Percentiles rank a stretch among this genome's conserved stretches.
These are phyloP conservation scores for Alligator mississippiensis DNA, from an alignment of 2,113 vertebrate genomes.

Conservation along the genomic window DNA sequence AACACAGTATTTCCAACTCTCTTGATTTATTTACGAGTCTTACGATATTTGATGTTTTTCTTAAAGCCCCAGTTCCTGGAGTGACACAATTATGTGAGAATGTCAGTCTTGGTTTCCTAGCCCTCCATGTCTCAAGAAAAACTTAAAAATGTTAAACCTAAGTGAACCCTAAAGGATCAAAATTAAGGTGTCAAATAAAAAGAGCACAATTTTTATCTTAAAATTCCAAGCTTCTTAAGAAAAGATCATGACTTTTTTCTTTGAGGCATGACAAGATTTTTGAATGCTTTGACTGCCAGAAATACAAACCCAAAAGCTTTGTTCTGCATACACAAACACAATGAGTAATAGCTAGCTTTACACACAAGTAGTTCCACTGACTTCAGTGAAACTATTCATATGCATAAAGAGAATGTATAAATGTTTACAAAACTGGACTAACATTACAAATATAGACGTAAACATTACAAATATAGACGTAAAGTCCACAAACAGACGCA, in stretches of 20 bases:
- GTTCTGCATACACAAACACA: neutral
- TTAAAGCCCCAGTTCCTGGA: slow-evolving; percentile 7
- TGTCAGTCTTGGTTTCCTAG: slow-evolving; percentile 23
- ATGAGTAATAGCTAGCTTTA: neutral
- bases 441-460: neutral
- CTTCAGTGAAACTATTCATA: neutral
- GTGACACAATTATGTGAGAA: slow-evolving; percentile 26
- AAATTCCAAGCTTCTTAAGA: neutral
- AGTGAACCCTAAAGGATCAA: slow-evolving; percentile 49
- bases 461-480: neutral
- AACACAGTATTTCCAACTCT: neutral
- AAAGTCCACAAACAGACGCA: neutral
- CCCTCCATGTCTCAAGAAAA: neutral
- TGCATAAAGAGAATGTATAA: neutral
- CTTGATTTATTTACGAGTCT: slow-evolving; percentile 4
- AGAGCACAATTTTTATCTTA: slow-evolving; percentile 17
- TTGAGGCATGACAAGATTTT: slow-evolving; percentile 23
- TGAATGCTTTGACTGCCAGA: neutral
- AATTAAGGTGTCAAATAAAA: slow-evolving; percentile 55
- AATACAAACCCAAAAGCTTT: neutral
- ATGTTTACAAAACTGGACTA: neutral
- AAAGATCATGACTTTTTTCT: neutral
- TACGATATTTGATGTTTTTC: slow-evolving; percentile 32
- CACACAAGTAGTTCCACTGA: neutral
- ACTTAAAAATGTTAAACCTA: slow-evolving; percentile 40